Conservation (phyloP, 2,888 invertebrate species). For the Eilema depressum region DNA sequence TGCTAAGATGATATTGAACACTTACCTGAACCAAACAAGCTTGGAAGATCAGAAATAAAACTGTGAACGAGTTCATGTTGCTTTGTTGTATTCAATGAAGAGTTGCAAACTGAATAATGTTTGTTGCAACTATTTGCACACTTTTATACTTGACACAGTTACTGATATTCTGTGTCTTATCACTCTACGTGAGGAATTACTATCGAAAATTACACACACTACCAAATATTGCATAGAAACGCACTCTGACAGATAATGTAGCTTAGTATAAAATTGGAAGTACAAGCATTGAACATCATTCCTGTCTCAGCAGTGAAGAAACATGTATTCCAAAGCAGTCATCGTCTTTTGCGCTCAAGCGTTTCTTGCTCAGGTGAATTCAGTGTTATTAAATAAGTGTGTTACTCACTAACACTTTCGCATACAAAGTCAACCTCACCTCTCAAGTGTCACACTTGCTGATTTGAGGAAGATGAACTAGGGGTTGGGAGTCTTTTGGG, state of each 20-base stretch:
- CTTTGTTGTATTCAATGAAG: background rate
- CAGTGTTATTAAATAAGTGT: no score
- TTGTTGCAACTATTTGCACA: background rate
- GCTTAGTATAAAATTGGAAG: background rate
- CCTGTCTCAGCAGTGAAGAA: background rate
- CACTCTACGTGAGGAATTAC: background rate
- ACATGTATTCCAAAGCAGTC: background rate
- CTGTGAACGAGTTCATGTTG: slow-evolving; percentile 35
- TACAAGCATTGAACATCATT: background rate
- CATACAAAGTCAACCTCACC: no score
- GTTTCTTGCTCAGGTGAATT: background rate
- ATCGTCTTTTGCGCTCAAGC: background rate
- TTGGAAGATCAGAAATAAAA: slow-evolving; percentile 34
- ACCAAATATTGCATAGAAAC: background rate
- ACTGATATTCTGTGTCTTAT: background rate
- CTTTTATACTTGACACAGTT: background rate
- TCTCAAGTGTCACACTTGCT: no score
- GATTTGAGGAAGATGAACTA: no score
- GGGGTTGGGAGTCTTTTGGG: no score
- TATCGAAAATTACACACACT: background rate
- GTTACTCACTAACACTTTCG: no score
- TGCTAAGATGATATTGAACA: background rate
- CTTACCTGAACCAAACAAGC: slow-evolving; percentile 10
- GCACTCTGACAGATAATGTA: background rate
- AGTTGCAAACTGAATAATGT: background rate